phyloP scores from a whole-genome alignment of 2,797 vertebrate species.

The Danio kyathit region DNA sequence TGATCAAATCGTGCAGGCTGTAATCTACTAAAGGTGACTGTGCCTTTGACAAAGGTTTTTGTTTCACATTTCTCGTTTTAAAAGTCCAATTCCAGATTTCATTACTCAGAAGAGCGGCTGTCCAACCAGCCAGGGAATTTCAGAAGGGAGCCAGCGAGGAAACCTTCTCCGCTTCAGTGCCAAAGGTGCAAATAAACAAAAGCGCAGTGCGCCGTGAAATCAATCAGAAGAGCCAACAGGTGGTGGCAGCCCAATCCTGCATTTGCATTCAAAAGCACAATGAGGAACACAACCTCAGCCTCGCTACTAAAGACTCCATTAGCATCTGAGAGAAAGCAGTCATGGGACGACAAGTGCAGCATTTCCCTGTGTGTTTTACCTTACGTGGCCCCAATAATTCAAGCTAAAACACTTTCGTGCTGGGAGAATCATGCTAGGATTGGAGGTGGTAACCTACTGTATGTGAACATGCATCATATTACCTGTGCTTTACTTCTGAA shows the following conservation, averaged over 20 bases:
- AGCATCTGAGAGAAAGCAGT: conserved; percentile 33
- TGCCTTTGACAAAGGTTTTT: not conserved
- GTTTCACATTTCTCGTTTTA: conserved; percentile 6
- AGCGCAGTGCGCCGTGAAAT: conserved; percentile 27
- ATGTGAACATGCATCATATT: not conserved
- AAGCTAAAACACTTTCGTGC: not conserved
- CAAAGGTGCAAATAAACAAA: conserved; percentile 45
- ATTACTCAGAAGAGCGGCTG: conserved; percentile 31
- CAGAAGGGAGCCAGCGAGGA: not conserved
- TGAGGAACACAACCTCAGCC: conserved; percentile 22
- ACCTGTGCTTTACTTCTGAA: not conserved
- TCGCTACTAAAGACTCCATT: conserved; percentile 37
- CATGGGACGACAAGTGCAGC: not conserved
- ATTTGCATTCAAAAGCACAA: conserved; percentile 46
- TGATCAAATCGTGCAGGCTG: not conserved
- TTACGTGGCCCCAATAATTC: conserved; percentile 9
- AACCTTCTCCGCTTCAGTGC: conserved; percentile 8
- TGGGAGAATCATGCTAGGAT: not conserved
- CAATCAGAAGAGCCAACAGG: conserved; percentile 39
- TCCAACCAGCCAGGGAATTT: conserved; percentile 21
- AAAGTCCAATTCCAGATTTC: conserved; percentile 38
- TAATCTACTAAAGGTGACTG: conserved; percentile 1
- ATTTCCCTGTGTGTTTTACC: not conserved
- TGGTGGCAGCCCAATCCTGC: conserved; percentile 35
- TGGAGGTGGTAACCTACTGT: not conserved